Percentiles rank a stretch among this genome's conserved stretches.
phyloP scores from a whole-genome alignment of 2,888 invertebrate species.

The Phalera bucephala region DNA sequence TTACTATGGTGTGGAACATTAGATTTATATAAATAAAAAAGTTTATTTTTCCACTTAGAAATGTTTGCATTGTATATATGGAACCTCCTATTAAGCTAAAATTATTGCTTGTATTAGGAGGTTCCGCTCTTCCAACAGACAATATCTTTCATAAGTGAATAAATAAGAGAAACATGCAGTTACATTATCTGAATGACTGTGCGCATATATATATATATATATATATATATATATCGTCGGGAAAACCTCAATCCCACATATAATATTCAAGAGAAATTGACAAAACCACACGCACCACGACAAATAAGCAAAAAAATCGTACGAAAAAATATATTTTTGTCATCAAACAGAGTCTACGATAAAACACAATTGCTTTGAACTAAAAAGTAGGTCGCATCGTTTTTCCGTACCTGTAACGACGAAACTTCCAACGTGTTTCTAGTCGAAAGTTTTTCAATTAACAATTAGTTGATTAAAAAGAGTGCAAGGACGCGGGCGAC shows the following conservation, averaged over 20 bases:
- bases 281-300: not conserved
- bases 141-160: too few species aligned
- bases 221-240: not conserved
- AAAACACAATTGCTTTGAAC: slow-evolving; percentile 42
- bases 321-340: not conserved
- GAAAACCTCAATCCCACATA: not conserved
- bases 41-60: too few species aligned
- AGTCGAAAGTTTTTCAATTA: slow-evolving; percentile 70
- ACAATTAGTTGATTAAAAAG: slow-evolving; percentile 73
- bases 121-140: too few species aligned
- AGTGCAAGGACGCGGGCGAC: slow-evolving; percentile 26
- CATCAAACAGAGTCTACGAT: slow-evolving; percentile 1
- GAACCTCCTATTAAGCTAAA: too few species aligned
- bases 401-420: slow-evolving; percentile 48
- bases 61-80: too few species aligned
- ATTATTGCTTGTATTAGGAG: too few species aligned
- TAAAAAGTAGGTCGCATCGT: slow-evolving; percentile 50
- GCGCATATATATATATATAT: slow-evolving; percentile 1
- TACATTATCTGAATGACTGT: too few species aligned
- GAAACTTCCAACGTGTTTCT: slow-evolving; percentile 42
- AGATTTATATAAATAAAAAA: too few species aligned
- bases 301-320: not conserved
- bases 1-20: too few species aligned
- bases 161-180: too few species aligned
- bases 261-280: not conserved